These are phyloP conservation scores for Dinothrombium tinctorium DNA, from an alignment of 1,140 invertebrate species.

Conservation along the genomic window DNA sequence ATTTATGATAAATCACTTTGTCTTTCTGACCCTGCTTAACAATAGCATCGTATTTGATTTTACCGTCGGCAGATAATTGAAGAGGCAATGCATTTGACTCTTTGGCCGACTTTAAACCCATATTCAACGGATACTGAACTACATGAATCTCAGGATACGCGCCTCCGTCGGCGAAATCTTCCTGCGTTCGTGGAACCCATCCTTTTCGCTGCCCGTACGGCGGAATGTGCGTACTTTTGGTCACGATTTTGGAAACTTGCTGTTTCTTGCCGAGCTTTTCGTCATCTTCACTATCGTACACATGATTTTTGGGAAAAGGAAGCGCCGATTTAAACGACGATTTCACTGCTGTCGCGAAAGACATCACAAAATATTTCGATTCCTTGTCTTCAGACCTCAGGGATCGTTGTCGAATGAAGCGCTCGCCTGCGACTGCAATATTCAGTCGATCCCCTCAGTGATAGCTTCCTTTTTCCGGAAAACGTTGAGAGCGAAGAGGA, in stretches of 20 bases:
- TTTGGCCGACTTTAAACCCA: slow-evolving; percentile 34
- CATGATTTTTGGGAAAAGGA: too few relatives aligned
- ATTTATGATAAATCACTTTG: slow-evolving; percentile 82
- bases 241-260: neutral
- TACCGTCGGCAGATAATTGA: slow-evolving; percentile 71
- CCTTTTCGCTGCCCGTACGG: slow-evolving; percentile 85
- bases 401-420: too few relatives aligned
- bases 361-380: too few relatives aligned
- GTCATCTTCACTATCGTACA: too few relatives aligned
- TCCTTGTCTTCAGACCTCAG: too few relatives aligned
- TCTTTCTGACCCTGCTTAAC: slow-evolving; percentile 91
- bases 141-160: slow-evolving; percentile 95
- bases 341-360: too few relatives aligned
- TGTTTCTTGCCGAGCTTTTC: too few relatives aligned
- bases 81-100: slow-evolving; percentile 72
- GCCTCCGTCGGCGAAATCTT: slow-evolving; percentile 81
- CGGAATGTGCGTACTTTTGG: slow-evolving; percentile 38
- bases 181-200: slow-evolving; percentile 54
- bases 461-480: too few relatives aligned
- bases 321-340: too few relatives aligned
- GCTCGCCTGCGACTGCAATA: too few relatives aligned
- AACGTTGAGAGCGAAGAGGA: too few relatives aligned
- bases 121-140: slow-evolving; percentile 80
- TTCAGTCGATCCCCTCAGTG: too few relatives aligned
- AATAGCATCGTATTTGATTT: slow-evolving; percentile 90